phyloP scores from a whole-genome alignment of 2,888 invertebrate species.

The Lottia scabra region DNA sequence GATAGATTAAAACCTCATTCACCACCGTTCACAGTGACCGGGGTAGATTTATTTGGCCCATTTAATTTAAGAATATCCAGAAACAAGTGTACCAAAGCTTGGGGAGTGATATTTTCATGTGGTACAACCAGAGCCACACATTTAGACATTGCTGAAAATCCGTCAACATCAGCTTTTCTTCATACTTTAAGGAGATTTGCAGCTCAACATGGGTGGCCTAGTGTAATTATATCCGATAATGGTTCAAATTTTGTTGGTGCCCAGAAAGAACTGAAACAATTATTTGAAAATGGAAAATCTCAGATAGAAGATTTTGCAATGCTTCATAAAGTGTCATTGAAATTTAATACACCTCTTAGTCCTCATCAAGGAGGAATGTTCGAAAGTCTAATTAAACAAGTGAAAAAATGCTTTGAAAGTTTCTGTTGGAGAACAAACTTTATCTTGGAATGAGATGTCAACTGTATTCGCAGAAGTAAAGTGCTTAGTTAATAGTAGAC shows the following conservation, averaged over 20 bases:
- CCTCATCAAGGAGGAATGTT: slow-evolving; percentile 24
- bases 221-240: slow-evolving; percentile 19
- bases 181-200: slow-evolving; percentile 18
- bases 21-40: slow-evolving; percentile 14
- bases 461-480: slow-evolving; percentile 16
- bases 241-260: slow-evolving; percentile 8
- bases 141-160: slow-evolving; percentile 19
- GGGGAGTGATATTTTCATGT: slow-evolving; percentile 22
- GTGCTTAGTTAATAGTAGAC: slow-evolving; percentile 21
- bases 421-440: slow-evolving; percentile 11
- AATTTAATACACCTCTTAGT: slow-evolving; percentile 10
- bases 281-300: slow-evolving; percentile 10
- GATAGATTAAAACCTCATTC: background rate
- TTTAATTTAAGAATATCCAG: slow-evolving; percentile 4
- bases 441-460: slow-evolving; percentile 21
- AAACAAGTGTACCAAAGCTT: slow-evolving; percentile 17
- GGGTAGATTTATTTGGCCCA: slow-evolving; percentile 22
- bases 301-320: slow-evolving; percentile 12
- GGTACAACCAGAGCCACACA: slow-evolving; percentile 16
- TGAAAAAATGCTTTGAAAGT: slow-evolving; percentile 14
- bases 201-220: slow-evolving; percentile 20
- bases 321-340: slow-evolving; percentile 15
- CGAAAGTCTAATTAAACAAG: slow-evolving; percentile 18
- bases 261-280: slow-evolving; percentile 7
- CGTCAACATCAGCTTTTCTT: slow-evolving; percentile 20